Percentiles rank a stretch among this genome's conserved stretches.
These are phyloP conservation scores for Dolichallabes microphthalmus DNA, from an alignment of 2,113 vertebrate species.

Conservation along the genomic window DNA sequence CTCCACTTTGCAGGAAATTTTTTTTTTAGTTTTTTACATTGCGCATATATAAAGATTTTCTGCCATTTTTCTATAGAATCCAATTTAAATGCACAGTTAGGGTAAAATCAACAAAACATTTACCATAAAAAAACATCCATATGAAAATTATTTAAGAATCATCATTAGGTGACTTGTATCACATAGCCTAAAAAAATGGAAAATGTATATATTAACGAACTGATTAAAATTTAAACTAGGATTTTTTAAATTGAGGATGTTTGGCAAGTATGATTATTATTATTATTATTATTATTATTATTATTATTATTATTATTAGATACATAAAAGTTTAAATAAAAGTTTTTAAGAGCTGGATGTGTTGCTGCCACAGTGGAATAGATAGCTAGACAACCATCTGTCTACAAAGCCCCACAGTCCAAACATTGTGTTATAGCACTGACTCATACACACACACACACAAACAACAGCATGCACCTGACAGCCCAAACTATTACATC, in stretches of 20 bases:
- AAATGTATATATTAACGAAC: background rate
- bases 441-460: constrained; percentile 22
- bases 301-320: constrained; percentile 2
- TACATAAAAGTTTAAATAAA: background rate
- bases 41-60: background rate
- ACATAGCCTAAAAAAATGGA: background rate
- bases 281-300: constrained; percentile 7
- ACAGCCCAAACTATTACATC: constrained; percentile 56
- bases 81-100: background rate
- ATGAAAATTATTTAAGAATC: background rate
- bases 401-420: constrained; percentile 71
- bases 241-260: background rate
- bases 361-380: constrained; percentile 66
- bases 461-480: constrained; percentile 38
- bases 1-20: no score
- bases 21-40: no score
- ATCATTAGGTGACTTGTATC: background rate
- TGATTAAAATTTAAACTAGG: background rate
- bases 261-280: background rate
- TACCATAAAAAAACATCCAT: background rate
- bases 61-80: background rate
- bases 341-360: constrained; percentile 44
- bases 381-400: constrained; percentile 67
- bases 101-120: background rate
- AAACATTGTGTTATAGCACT: constrained; percentile 70